These are phyloP conservation scores for Drosophila saltans DNA, from an alignment of 1,140 invertebrate species.

Conservation along the genomic window DNA sequence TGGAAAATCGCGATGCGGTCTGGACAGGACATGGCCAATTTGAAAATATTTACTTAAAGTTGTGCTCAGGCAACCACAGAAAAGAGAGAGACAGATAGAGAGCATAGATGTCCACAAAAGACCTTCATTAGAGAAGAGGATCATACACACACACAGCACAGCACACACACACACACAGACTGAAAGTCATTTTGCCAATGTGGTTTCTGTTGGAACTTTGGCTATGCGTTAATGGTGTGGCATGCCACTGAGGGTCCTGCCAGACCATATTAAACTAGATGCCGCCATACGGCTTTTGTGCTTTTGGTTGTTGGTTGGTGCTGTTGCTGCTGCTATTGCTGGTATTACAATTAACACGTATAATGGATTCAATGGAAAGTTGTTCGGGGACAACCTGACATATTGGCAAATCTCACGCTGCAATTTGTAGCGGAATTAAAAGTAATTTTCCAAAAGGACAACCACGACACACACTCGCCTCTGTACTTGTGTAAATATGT, in stretches of 20 bases:
- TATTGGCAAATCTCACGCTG: constrained; percentile 55
- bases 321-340: not conserved
- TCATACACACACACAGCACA: constrained; percentile 19
- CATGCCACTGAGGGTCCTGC: constrained; percentile 34
- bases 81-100: not conserved
- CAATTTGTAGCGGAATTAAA: constrained; percentile 42
- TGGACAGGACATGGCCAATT: constrained; percentile 74
- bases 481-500: constrained; percentile 52
- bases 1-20: constrained; percentile 38
- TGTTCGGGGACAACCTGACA: constrained; percentile 24
- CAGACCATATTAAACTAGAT: constrained; percentile 1
- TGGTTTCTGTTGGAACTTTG: constrained; percentile 64
- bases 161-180: not conserved
- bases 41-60: constrained; percentile 79
- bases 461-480: not conserved
- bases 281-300: not conserved
- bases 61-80: constrained; percentile 30
- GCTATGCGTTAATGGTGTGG: constrained; percentile 68
- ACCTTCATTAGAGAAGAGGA: constrained; percentile 47
- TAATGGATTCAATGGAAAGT: constrained; percentile 46
- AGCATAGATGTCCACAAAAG: constrained; percentile 27
- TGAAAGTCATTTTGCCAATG: constrained; percentile 53
- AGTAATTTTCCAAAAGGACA: constrained; percentile 24
- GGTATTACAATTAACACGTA: constrained; percentile 66
- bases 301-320: not conserved